Evolutionary conservation across 2,113 vertebrate species (phyloP).

Genomic region (Malurus cyaneus): DNA sequence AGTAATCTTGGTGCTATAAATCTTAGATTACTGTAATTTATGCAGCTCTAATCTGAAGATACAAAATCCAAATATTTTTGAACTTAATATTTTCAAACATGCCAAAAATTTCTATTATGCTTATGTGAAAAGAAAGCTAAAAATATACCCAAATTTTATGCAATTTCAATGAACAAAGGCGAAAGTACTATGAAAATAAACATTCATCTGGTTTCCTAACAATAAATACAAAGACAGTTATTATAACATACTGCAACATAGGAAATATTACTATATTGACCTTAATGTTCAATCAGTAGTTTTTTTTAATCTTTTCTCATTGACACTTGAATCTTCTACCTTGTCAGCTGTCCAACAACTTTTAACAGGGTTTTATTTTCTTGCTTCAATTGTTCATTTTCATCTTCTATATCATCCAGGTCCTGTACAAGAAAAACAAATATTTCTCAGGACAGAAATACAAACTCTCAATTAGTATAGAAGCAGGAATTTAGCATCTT

Average conservation of each 20-base stretch:
- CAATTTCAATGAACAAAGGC: constrained; percentile 55
- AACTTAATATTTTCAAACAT: constrained; percentile 15
- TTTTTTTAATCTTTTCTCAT: constrained; percentile 63
- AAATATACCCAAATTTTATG: constrained; percentile 41
- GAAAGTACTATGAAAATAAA: constrained; percentile 73
- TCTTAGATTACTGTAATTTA: constrained; percentile 14
- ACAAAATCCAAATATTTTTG: constrained; percentile 24
- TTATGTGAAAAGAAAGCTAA: constrained; percentile 32
- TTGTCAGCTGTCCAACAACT: constrained; percentile 97
- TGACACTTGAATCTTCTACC: constrained; percentile 83
- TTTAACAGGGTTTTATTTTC: constrained; percentile 99
- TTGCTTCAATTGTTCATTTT: constrained; percentile 97
- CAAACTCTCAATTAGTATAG: not conserved
- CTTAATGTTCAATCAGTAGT: constrained; percentile 81
- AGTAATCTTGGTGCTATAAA: constrained; percentile 36
- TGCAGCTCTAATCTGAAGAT: constrained; percentile 40
- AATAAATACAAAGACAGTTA: constrained; percentile 82
- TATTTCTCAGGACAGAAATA: not conserved
- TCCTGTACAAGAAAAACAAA: constrained; percentile 76
- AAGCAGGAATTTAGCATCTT: not conserved
- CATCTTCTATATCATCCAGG: constrained; percentile 96
- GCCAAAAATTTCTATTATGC: constrained; percentile 11
- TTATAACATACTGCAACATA: constrained; percentile 70
- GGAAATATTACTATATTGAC: constrained; percentile 68
- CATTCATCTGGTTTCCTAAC: constrained; percentile 70